Percentiles rank a stretch among this genome's conserved stretches.
Conservation (phyloP, 2,113 vertebrate species). For the Ramphastos sulfuratus region DNA sequence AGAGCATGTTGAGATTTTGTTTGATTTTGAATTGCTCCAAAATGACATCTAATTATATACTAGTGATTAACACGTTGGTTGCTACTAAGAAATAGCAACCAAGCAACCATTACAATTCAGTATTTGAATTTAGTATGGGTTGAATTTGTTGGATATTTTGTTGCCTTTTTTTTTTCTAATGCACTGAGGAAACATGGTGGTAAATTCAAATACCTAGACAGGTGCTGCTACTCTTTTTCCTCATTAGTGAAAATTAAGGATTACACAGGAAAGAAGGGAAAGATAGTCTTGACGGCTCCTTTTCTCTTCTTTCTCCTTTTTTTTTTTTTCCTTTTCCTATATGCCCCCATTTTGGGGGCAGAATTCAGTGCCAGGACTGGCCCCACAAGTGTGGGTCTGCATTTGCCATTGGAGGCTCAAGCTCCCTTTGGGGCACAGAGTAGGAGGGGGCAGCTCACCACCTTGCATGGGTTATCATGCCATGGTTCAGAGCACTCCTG, state of each 20-base stretch:
- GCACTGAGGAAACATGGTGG: neutral
- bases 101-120: constrained; percentile 49
- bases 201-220: constrained; percentile 55
- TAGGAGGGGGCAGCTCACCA: neutral
- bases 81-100: constrained; percentile 64
- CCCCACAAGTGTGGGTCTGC: neutral
- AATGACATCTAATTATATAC: constrained; percentile 72
- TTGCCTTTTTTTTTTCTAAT: neutral
- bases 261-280: neutral
- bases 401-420: neutral
- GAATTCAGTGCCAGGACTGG: neutral
- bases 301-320: neutral
- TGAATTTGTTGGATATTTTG: constrained; percentile 27
- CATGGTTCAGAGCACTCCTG: neutral
- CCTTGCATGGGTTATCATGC: neutral
- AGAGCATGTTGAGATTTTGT: constrained; percentile 66
- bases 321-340: neutral
- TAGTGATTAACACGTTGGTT: constrained; percentile 66
- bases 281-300: neutral
- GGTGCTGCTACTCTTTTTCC: neutral
- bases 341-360: fast-evolving
- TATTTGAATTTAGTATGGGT: constrained; percentile 47
- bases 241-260: constrained; percentile 33
- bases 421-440: neutral
- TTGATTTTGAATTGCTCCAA: constrained; percentile 71